Evolutionary conservation across 2,888 invertebrate species (phyloP).

Genomic region (Onchidella celtica): DNA sequence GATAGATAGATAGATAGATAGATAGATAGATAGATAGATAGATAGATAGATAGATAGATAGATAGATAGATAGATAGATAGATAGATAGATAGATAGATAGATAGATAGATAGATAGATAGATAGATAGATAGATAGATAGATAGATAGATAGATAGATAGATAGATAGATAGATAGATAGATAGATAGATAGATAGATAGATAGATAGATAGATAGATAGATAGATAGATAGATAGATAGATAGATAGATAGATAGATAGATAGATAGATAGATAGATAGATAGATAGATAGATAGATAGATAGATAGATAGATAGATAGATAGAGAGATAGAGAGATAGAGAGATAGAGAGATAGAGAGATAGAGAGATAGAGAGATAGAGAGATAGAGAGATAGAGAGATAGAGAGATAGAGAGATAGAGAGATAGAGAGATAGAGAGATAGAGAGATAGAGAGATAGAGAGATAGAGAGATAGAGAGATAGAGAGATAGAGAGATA

Average conservation of each 20-base stretch:
- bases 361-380: conserved; percentile 7
- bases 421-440: conserved; percentile 5
- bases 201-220: neutral
- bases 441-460: conserved; percentile 7
- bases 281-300: neutral
- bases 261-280: neutral
- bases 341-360: conserved; percentile 12
- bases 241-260: neutral
- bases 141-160: neutral
- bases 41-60: neutral
- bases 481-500: neutral
- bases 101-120: neutral
- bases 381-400: neutral
- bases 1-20: neutral
- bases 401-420: neutral
- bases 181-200: neutral
- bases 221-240: neutral
- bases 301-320: neutral
- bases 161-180: neutral
- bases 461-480: conserved; percentile 12
- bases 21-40: neutral
- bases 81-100: neutral
- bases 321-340: neutral
- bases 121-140: neutral
- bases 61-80: neutral